A percentile compares a stretch with the other conserved stretches of the same genome.
Evolutionary conservation across 2,888 invertebrate species (phyloP).

Genomic region (Criorhina ranunculi): DNA sequence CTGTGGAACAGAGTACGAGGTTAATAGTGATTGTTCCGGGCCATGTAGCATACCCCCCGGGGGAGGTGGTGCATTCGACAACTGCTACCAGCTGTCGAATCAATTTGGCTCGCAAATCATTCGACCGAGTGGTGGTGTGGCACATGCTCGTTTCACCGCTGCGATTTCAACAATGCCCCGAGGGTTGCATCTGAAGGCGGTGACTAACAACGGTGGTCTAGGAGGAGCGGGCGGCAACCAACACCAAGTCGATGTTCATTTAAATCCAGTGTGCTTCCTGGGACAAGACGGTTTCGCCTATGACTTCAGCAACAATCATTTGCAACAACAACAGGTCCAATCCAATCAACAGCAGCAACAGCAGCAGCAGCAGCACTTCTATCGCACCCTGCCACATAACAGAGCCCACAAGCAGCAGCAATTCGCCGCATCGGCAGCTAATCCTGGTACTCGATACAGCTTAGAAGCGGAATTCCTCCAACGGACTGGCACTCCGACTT

Average conservation of each 20-base stretch:
- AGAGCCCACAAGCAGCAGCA: conserved; percentile 84
- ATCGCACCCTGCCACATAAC: conserved; percentile 92
- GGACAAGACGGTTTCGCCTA: conserved; percentile 91
- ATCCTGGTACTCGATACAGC: conserved; percentile 86
- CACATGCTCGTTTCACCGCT: conserved; percentile 82
- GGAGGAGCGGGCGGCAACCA: conserved; percentile 82
- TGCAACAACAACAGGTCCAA: conserved; percentile 80
- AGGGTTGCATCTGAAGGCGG: conserved; percentile 85
- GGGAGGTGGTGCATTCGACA: conserved; percentile 79
- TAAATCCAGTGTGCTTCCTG: conserved; percentile 91
- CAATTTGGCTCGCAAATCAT: conserved; percentile 86
- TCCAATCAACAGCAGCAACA: conserved; percentile 78
- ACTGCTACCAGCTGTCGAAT: conserved; percentile 84
- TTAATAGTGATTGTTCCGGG: conserved; percentile 82
- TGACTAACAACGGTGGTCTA: conserved; percentile 77
- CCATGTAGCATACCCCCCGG: conserved; percentile 79
- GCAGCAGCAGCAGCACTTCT: conserved; percentile 85
- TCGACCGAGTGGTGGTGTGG: conserved; percentile 79
- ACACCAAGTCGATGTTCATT: conserved; percentile 90
- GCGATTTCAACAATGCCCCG: conserved; percentile 85
- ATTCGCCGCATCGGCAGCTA: conserved; percentile 84
- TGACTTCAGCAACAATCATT: conserved; percentile 84
- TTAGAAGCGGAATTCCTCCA: conserved; percentile 88
- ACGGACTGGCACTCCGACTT: conserved; percentile 85
- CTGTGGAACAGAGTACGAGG: conserved; percentile 81